Evolutionary conservation across 2,797 vertebrate species (phyloP).

Genomic region (Argyrosomus regius): DNA sequence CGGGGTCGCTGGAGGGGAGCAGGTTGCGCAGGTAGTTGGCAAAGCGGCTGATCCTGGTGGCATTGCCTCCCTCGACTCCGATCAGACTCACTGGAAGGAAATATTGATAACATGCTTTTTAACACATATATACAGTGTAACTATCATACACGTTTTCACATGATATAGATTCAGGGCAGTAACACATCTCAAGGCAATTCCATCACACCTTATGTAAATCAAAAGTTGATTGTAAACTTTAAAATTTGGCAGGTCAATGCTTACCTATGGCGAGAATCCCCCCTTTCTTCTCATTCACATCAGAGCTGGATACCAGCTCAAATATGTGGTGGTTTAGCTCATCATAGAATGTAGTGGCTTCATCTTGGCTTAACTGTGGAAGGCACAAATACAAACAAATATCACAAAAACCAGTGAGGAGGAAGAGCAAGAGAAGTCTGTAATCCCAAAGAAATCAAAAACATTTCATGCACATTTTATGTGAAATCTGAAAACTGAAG

Average conservation of each 20-base stretch:
- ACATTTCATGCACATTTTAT: not conserved
- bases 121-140: not conserved
- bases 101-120: not conserved
- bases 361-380: slow-evolving; percentile 96
- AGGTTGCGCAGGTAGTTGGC: slow-evolving; percentile 98
- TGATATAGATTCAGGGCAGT: not conserved
- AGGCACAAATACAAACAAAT: slow-evolving; percentile 26
- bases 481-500: not conserved
- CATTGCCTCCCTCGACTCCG: slow-evolving; percentile 97
- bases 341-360: slow-evolving; percentile 97
- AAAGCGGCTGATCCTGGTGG: slow-evolving; percentile 96
- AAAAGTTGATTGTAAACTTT: not conserved
- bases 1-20: slow-evolving; percentile 95
- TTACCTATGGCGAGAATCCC: slow-evolving; percentile 98
- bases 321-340: slow-evolving; percentile 99
- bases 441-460: too few species aligned
- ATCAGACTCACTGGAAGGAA: slow-evolving; percentile 92
- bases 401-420: not conserved
- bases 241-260: slow-evolving; percentile 16
- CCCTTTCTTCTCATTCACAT: slow-evolving; percentile 98
- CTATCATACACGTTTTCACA: not conserved
- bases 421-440: not conserved
- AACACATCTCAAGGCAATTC: not conserved
- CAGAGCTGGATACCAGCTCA: slow-evolving; percentile 98
- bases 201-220: not conserved